Percentiles rank a stretch among this genome's conserved stretches.
These are phyloP conservation scores for Zingel zingel DNA, from an alignment of 2,113 vertebrate species.

Conservation along the genomic window DNA sequence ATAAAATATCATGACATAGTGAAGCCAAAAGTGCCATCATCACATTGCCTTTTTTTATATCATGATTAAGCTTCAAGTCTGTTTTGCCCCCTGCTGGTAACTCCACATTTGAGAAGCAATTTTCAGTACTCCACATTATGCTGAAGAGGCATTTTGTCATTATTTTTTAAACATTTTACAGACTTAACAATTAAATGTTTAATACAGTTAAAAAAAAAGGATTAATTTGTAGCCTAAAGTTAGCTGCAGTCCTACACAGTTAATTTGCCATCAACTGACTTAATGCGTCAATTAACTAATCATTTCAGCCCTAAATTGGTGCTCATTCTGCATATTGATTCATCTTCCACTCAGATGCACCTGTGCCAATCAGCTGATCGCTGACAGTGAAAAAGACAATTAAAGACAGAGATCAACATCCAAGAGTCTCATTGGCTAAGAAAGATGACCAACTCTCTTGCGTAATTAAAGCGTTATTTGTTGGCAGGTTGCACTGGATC, in stretches of 20 bases:
- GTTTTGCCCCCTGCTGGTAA: too few species aligned
- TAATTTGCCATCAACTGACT: neutral
- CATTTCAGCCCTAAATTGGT: constrained; percentile 12
- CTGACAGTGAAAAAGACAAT: constrained; percentile 5
- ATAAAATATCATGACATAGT: too few species aligned
- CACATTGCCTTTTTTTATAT: neutral
- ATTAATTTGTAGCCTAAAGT: constrained; percentile 17
- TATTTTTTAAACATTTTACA: neutral
- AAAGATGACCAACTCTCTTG: neutral
- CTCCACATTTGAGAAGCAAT: neutral
- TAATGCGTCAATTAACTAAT: constrained; percentile 26
- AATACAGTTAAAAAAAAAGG: accelerated
- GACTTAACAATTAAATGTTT: neutral
- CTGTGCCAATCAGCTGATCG: constrained; percentile 1
- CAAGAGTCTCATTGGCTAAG: neutral
- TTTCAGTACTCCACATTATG: neutral
- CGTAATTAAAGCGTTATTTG: constrained; percentile 8
- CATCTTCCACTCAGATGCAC: neutral
- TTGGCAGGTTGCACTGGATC: neutral
- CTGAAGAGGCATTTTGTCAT: neutral
- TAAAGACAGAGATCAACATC: neutral
- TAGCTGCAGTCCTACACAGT: neutral
- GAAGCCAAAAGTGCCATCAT: neutral
- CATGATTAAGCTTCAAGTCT: too few species aligned
- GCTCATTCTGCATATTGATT: constrained; percentile 13